These are phyloP conservation scores for Prunella strophiata DNA, from an alignment of 2,797 vertebrate genomes.

Conservation along the genomic window DNA sequence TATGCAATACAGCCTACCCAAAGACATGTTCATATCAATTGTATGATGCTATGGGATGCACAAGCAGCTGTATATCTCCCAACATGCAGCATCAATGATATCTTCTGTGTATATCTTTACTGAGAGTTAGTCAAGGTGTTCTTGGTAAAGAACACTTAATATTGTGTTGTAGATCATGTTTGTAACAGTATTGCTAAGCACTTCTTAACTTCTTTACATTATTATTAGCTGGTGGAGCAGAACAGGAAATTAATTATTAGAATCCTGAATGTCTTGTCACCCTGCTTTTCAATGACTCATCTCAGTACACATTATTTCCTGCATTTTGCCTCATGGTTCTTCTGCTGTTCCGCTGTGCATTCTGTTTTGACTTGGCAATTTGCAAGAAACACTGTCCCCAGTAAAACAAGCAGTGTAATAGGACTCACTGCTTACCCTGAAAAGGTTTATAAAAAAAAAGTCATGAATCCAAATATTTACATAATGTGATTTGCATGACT, in stretches of 20 bases:
- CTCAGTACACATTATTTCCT: background rate
- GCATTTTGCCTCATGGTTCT: background rate
- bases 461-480: slow-evolving; percentile 36
- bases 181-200: background rate
- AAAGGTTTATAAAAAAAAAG: background rate
- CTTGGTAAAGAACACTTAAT: background rate
- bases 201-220: background rate
- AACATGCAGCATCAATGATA: background rate
- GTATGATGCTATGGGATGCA: background rate
- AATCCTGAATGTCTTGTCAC: background rate
- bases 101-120: background rate
- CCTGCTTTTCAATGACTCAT: background rate
- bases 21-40: accelerated
- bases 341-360: background rate
- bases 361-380: background rate
- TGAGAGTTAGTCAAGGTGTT: background rate
- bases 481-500: slow-evolving; percentile 21
- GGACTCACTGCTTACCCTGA: background rate
- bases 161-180: background rate
- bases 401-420: background rate
- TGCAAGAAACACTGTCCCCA: background rate
- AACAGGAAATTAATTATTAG: background rate
- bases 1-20: background rate
- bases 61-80: background rate
- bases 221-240: background rate